Evolutionary conservation across 2,888 invertebrate genomes (phyloP), one percentile per base, ranked within the genome.

Genomic region (Lasioglossum villosulum): DNA sequence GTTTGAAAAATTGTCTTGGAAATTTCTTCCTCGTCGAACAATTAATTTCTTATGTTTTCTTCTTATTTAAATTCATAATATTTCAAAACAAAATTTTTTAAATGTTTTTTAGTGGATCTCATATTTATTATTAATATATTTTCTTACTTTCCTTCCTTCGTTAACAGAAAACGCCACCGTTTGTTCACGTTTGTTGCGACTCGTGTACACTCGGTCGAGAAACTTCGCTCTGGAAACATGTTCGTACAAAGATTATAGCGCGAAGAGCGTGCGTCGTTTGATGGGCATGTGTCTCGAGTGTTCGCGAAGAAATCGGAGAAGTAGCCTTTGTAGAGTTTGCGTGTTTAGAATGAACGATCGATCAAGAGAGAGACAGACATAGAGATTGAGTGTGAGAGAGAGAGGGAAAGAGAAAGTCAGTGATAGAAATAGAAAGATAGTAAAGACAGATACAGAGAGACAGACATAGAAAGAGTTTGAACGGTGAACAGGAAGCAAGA

Each of bases 251-350:
- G 45, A 12, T 68, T 68, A 34, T 48, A 27, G 75, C 48, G 48
- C 39, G 27, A 19, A 78, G 84, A 78, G 78, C 84, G 84, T 78
- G 84, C 75, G 84, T 84, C 45, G 27, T 34, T 63, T 71, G 72
- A 86, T 23, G 23, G 6, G 23, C 6, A 3, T 52, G 23, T 23
- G 71, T 80, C 52, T 73, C 86, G 77, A 77, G 78, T 72, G 76
- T 78, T 34, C 14, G 71, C 78, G 72, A 75, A 83, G 82, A 86
- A 86, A 78, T 77, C 74, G 42, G 71, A 86, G 78, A 34, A 78
- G 19, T 75, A 79, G 86, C 77, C 56, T 48, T 42, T n/a, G n/a
- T 71, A 37, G 23, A 52, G 52, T 23, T 52, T 52, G 52, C 52
- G 52, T 23, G 30, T 37, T 59, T 34, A 78, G 75, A 80, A 63